Conservation (phyloP, 2,797 vertebrate species). For the Miichthys miiuy region DNA sequence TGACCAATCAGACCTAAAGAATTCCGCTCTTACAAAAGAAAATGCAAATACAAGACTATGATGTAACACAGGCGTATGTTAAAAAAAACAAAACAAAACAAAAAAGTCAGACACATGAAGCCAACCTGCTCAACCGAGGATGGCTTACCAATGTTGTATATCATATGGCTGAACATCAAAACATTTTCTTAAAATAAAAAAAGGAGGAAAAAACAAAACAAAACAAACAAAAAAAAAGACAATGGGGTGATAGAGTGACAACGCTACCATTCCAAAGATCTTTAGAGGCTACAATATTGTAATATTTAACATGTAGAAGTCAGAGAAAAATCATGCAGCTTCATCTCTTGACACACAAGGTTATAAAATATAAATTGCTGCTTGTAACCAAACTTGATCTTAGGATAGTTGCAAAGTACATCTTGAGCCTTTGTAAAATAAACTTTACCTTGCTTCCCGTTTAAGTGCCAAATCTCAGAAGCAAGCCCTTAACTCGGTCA, state of each 20-base stretch:
- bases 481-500: conserved; percentile 23
- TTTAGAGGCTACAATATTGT: conserved; percentile 68
- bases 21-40: conserved; percentile 65
- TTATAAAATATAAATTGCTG: conserved; percentile 69
- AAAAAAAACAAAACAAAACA: conserved; percentile 23
- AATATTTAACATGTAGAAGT: conserved; percentile 67
- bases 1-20: conserved; percentile 30
- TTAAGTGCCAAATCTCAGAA: conserved; percentile 17
- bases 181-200: conserved; percentile 13
- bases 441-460: not conserved
- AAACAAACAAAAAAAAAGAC: conserved; percentile 11
- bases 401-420: conserved; percentile 45
- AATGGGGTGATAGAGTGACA: conserved; percentile 25
- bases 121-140: conserved; percentile 47
- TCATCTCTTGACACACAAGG: conserved; percentile 66
- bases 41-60: conserved; percentile 70
- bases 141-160: conserved; percentile 46
- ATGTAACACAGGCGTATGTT: conserved; percentile 50
- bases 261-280: conserved; percentile 59
- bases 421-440: conserved; percentile 42
- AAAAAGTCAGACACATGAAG: conserved; percentile 67
- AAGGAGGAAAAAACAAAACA: not conserved
- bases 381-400: conserved; percentile 54
- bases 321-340: conserved; percentile 78
- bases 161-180: conserved; percentile 56